Base-by-base conservation (phyloP, 2,797 vertebrate species). In the Pristis pectinata region DNA sequence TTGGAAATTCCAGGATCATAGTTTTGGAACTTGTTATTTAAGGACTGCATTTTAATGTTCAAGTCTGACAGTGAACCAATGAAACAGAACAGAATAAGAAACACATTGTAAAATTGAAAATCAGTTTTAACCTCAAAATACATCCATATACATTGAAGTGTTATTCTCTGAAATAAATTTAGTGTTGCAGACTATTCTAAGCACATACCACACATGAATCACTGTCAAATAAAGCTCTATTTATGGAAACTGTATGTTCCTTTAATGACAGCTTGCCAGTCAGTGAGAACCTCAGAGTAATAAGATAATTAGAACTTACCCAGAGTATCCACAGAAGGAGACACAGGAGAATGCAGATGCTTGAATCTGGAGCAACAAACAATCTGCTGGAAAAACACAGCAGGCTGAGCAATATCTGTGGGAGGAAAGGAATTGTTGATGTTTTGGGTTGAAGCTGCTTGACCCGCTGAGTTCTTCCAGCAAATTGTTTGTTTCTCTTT, bases 271-370 rank as follows among this genome's bases (percentile, higher is more conserved):
- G 95, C 95, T 95, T 95, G 95, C 49, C 95, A 95, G 94, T 94
- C 76, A 93, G 80, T 91, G 96, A 99, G 98, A 98, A 79, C 97
- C 98, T 72, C 96, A 96, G 61, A n/a, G 34, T 64, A 91, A 61
- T 61, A 64, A 91, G 15, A 24, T 92, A 70, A 67, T 72, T 72
- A 70, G 61, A 93, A 93, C 41, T 41, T 5, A 72, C 37, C 5
- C 61, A 92, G n/a, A 59, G 37, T 44, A n/a, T 72, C 3, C 30
- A 30, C 64, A 41, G 22, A 91, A 37, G 11, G n/a, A n/a, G n/a
- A n/a, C n/a, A n/a, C n/a, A n/a, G n/a, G n/a, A n/a, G n/a, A n/a
- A n/a, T n/a, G n/a, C n/a, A n/a, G n/a, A n/a, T n/a, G n/a, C n/a
- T n/a, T n/a, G n/a, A n/a, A n/a, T n/a, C n/a, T n/a, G n/a, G n/a